Conservation (phyloP, 2,888 invertebrate genomes). For the Drosophila kambysellisi region DNA sequence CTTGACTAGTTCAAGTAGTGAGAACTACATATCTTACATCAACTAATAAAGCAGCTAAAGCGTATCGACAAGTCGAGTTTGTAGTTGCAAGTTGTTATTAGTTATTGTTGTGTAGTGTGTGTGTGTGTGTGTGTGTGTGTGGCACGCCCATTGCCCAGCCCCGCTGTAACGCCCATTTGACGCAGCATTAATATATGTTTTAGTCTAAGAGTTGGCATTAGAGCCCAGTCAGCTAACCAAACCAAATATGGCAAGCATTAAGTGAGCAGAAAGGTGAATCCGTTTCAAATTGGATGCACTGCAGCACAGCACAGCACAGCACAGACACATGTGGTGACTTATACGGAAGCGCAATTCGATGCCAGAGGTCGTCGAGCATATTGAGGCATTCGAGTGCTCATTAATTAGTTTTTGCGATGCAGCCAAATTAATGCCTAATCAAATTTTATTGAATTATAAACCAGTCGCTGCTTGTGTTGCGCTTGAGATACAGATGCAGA, state of each 20-base stretch:
- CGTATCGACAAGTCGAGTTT: conserved; percentile 1
- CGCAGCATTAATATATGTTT: conserved; percentile 69
- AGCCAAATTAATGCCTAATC: conserved; percentile 78
- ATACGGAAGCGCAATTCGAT: conserved; percentile 50
- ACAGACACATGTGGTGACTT: conserved; percentile 6
- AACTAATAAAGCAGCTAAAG: neutral
- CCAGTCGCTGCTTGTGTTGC: conserved; percentile 59
- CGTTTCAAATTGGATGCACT: neutral
- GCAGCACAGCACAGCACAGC: neutral
- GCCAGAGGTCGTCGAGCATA: conserved; percentile 26
- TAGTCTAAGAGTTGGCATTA: conserved; percentile 73
- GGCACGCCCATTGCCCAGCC: conserved; percentile 53
- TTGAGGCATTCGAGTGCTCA: conserved; percentile 58
- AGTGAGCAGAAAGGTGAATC: neutral
- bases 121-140: conserved; percentile 16
- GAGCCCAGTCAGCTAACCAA: conserved; percentile 34
- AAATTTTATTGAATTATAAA: conserved; percentile 81
- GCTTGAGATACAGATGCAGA: conserved; percentile 8
- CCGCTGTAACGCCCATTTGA: conserved; percentile 59
- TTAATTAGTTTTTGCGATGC: conserved; percentile 71
- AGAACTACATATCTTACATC: neutral
- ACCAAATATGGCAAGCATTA: conserved; percentile 48
- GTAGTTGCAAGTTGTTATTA: conserved; percentile 17
- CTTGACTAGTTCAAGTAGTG: neutral
- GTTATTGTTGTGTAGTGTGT: conserved; percentile 6